phyloP scores from a whole-genome alignment of 2,113 vertebrate species.

The Carassius gibelio region DNA sequence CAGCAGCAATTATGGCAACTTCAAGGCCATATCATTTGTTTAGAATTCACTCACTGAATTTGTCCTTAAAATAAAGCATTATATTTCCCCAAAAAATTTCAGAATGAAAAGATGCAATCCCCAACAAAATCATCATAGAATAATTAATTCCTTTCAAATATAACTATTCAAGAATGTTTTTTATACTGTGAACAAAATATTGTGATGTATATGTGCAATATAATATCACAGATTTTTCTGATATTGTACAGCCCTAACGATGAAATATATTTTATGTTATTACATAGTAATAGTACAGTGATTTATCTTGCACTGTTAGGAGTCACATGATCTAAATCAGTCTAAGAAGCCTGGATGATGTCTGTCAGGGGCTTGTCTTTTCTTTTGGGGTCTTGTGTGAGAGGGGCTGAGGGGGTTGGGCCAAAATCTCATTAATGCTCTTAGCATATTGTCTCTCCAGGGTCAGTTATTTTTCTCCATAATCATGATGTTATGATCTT shows the following conservation, averaged over 20 bases:
- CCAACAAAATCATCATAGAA: background rate
- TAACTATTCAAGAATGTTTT: no score
- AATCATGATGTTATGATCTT: background rate
- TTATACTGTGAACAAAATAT: no score
- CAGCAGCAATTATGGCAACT: conserved; percentile 58
- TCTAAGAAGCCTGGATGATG: background rate
- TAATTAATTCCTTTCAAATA: background rate
- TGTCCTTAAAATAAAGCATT: no score
- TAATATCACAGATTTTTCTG: no score
- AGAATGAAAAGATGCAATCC: background rate
- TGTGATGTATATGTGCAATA: no score
- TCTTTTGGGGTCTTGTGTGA: background rate
- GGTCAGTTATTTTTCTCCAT: background rate
- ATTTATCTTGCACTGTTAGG: background rate
- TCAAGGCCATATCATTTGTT: conserved; percentile 66
- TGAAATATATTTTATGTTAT: no score
- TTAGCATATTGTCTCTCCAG: background rate
- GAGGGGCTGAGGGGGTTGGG: conserved; percentile 17
- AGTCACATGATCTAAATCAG: background rate
- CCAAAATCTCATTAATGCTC: background rate
- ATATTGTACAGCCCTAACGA: no score
- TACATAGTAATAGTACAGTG: background rate
- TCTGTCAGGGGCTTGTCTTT: background rate
- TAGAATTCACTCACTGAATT: conserved; percentile 58
- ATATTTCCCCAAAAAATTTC: background rate